phyloP scores from a whole-genome alignment of 2,888 invertebrate species.

The Teinopalpus imperialis region DNA sequence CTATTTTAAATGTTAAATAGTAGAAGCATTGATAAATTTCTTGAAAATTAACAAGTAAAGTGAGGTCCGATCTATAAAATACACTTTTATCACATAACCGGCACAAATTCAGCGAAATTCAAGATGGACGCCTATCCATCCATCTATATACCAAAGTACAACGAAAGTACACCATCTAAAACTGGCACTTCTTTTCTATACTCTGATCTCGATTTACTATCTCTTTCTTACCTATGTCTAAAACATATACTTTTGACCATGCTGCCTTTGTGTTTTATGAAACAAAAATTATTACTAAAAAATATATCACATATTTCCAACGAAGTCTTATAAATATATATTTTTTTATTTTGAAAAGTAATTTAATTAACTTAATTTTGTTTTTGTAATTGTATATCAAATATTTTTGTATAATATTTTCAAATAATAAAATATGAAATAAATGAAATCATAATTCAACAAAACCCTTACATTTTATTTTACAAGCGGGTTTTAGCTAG shows the following conservation, averaged over 20 bases:
- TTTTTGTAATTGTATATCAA: too few species aligned
- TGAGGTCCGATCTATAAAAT: slow-evolving; percentile 71
- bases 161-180: slow-evolving; percentile 23
- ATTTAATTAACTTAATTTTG: too few species aligned
- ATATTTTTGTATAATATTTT: too few species aligned
- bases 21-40: slow-evolving; percentile 73
- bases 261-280: too few species aligned
- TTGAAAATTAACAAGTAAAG: slow-evolving; percentile 72
- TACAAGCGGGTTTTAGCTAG: too few species aligned
- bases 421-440: too few species aligned
- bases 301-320: too few species aligned
- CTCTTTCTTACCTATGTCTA: slow-evolving; percentile 25
- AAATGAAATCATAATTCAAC: too few species aligned
- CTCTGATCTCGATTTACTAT: slow-evolving; percentile 29
- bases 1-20: slow-evolving; percentile 76
- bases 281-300: too few species aligned
- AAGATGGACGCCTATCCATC: slow-evolving; percentile 91
- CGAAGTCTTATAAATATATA: too few species aligned
- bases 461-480: too few species aligned
- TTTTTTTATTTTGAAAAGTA: too few species aligned
- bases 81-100: slow-evolving; percentile 84
- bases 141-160: slow-evolving; percentile 40
- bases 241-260: neutral
- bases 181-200: slow-evolving; percentile 25
- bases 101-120: slow-evolving; percentile 89